Conservation (phyloP, 2,888 invertebrate genomes). For the Caenorhabditis doughertyi region DNA sequence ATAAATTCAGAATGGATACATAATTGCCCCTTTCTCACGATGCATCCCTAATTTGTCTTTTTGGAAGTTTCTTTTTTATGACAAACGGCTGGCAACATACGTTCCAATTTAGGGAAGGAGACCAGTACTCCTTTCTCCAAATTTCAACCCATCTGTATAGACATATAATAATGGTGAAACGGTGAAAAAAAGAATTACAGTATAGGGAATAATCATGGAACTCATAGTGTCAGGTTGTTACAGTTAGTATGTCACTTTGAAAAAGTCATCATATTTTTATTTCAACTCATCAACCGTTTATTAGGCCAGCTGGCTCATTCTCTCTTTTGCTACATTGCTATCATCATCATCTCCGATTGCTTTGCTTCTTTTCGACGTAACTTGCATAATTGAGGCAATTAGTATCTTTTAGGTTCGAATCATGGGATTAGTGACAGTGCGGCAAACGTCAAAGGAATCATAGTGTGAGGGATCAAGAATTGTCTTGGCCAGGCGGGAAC, state of each 20-base stretch:
- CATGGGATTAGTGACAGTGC: constrained; percentile 43
- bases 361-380: constrained; percentile 21
- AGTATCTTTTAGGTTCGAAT: constrained; percentile 21
- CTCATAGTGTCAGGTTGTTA: too few relatives aligned
- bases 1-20: not conserved
- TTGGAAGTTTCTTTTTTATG: not conserved
- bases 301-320: constrained; percentile 38
- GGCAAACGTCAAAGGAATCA: constrained; percentile 41
- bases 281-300: constrained; percentile 14
- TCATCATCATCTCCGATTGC: constrained; percentile 39
- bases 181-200: too few relatives aligned
- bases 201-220: too few relatives aligned
- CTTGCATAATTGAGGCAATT: constrained; percentile 61
- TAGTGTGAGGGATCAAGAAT: constrained; percentile 45
- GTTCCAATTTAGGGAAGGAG: too few relatives aligned
- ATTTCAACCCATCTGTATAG: too few relatives aligned
- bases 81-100: not conserved
- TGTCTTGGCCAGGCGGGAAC: constrained; percentile 8
- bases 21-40: not conserved
- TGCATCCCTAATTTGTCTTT: not conserved
- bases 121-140: too few relatives aligned
- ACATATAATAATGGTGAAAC: too few relatives aligned
- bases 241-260: not conserved
- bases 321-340: constrained; percentile 9
- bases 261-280: constrained; percentile 4